Base-by-base conservation (phyloP, 1,140 invertebrate species). In the Ooceraea biroi region DNA sequence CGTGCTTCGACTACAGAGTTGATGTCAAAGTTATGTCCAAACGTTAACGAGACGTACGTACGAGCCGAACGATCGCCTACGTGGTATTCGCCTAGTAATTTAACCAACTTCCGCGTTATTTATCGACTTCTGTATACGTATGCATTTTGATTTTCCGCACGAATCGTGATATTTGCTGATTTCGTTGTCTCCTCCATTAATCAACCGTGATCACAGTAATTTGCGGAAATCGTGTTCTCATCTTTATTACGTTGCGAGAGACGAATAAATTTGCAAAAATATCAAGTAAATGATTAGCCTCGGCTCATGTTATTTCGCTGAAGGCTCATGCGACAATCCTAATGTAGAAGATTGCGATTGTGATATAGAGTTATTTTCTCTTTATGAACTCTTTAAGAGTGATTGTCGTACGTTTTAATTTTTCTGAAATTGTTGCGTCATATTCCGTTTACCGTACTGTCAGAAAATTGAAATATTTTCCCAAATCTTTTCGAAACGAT, bases 41-140 rank as follows among this genome's bases (percentile, higher is more conserved):
- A 80, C 65, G 76, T 80, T 80, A 80, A 80, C 76, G 76, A 80
- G 76, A 80, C 76, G 65, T 80, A 46, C 52, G 76, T 55, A 78
- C 74, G 48, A 78, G 63, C 76, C 76, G 57, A 78, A 78, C 63
- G 76, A 48, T 71, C 65, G 65, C 36, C 76, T 57, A 57, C 65
- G 65, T 57, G 50, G 50, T 65, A 36, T 71, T 80, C 76, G 69
- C 76, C 76, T 44, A 57, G 65, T 80, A 80, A 80, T 80, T 80
- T 80, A 57, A 65, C 76, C 57, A 57, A 80, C 65, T 80, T 80
- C 65, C 76, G 65, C 44, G 76, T 71, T 80, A 71, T 80, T 80
- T 80, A 80, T 71, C 76, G 76, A 63, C 63, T 69, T 69, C 76
- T 19, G 44, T 36, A 11, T 44, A 57, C 50, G 36, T 46, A 57